These are phyloP conservation scores for Fopius arisanus DNA, from an alignment of 1,140 invertebrate genomes.

Conservation along the genomic window DNA sequence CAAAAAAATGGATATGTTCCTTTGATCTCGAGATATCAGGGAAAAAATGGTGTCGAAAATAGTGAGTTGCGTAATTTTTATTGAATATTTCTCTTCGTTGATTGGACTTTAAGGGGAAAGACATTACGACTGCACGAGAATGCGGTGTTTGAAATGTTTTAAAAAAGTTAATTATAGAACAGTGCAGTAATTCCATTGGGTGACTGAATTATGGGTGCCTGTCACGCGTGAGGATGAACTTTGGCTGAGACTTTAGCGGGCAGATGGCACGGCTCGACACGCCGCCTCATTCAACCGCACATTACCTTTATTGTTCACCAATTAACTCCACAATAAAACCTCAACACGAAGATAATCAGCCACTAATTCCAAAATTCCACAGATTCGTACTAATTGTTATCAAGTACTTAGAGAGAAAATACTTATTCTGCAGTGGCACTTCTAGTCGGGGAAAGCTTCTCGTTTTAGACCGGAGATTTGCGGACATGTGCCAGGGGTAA, in stretches of 20 bases:
- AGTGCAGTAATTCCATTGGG: constrained; percentile 35
- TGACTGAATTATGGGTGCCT: constrained; percentile 41
- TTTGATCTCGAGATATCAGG: no score
- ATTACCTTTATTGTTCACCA: constrained; percentile 35
- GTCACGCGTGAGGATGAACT: constrained; percentile 42
- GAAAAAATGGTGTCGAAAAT: no score
- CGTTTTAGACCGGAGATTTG: constrained; percentile 8
- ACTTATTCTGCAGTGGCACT: neutral
- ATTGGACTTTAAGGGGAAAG: neutral
- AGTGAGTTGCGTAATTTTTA: no score
- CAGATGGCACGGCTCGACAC: constrained; percentile 23
- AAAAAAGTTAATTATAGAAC: constrained; percentile 39
- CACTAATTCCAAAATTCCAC: neutral
- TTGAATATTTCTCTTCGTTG: no score
- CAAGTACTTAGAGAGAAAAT: neutral
- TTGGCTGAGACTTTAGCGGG: neutral
- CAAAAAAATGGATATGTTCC: no score
- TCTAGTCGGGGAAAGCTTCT: neutral
- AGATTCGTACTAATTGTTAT: neutral
- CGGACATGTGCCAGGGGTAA: neutral
- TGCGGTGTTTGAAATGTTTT: neutral
- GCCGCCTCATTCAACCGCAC: constrained; percentile 11
- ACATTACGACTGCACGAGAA: neutral
- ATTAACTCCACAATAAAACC: constrained; percentile 1
- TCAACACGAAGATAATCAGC: neutral